Percentiles rank a stretch among this genome's conserved stretches.
Evolutionary conservation across 2,888 invertebrate genomes (phyloP).

Genomic region (Amblyjoppa fuscipennis): DNA sequence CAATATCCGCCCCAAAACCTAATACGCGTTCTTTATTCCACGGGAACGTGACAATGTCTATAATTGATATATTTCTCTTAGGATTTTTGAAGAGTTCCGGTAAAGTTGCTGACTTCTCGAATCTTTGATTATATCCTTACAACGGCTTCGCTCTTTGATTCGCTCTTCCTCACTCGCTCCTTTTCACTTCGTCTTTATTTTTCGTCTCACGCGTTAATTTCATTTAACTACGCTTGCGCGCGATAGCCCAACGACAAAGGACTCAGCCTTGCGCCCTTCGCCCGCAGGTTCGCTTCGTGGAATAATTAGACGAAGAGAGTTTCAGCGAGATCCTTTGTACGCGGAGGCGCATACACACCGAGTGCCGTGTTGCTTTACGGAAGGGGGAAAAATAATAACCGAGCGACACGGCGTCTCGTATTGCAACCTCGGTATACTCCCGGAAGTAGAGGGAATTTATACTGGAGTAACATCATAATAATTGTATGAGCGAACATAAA

Average conservation of each 20-base stretch:
- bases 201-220: constrained; percentile 62
- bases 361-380: constrained; percentile 40
- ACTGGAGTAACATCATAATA: constrained; percentile 12
- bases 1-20: no score
- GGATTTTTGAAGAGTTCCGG: not conserved
- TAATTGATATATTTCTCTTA: no score
- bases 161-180: not conserved
- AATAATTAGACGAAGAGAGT: constrained; percentile 67
- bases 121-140: not conserved
- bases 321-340: constrained; percentile 60
- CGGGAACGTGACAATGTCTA: no score
- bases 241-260: constrained; percentile 58
- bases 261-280: constrained; percentile 24
- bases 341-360: constrained; percentile 27
- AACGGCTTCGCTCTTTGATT: not conserved
- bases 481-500: not conserved
- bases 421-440: not conserved
- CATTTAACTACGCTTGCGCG: constrained; percentile 59
- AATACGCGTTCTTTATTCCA: no score
- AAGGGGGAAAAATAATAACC: constrained; percentile 42
- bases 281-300: constrained; percentile 58
- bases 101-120: not conserved
- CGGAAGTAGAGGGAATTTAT: constrained; percentile 4
- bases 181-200: not conserved
- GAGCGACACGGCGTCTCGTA: constrained; percentile 30